Base-by-base conservation (phyloP, 2,888 invertebrate genomes). In the Eurytoma californica region DNA sequence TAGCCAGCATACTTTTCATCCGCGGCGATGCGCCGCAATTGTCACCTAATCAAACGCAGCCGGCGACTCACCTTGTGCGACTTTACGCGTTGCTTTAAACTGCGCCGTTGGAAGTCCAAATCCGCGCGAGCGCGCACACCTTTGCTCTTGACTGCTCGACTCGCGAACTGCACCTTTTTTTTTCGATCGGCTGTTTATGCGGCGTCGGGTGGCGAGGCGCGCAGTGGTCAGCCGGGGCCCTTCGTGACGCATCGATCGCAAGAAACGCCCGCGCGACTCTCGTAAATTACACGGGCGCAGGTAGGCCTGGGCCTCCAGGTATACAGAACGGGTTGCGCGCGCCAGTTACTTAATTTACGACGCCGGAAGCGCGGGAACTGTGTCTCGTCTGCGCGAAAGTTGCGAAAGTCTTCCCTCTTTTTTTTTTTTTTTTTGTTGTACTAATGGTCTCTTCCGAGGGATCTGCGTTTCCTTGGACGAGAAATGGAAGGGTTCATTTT, bases 1-100 rank as follows among this genome's bases (percentile, higher is more conserved):
- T 74, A 79, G 79, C 73, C 73, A 73, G 79, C 69, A 74, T 67
- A 69, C 78, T 77, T 76, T 70, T 76, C 63, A 65, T 73, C 63
- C 63, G 63, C 72, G 60, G 39, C 61, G 63, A 78, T 79, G 80
- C 78, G 81, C 81, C 81, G 77, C 81, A 81, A 82, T 82, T 82
- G 82, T 80, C 81, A 75, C 77, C 76, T 77, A 77, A 77, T 77
- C 77, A 77, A 77, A 77, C 72, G 75, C 58, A 72, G 73, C 72
- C 78, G 73, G 16, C 20, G 30, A 53, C 49, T 78, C 78, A 72
- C 78, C 72, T 78, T 72, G 77, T 39, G 78, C 78, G 78, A 72
- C 67, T 72, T 78, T 66, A 16, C 24, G 57, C 53, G n/a, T 7
- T n/a, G 47, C 39, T 39, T 16, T 18, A 16, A 57, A 69, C 58